phyloP scores from a whole-genome alignment of 2,113 vertebrate species.

The Apistogramma diplotaenia region DNA sequence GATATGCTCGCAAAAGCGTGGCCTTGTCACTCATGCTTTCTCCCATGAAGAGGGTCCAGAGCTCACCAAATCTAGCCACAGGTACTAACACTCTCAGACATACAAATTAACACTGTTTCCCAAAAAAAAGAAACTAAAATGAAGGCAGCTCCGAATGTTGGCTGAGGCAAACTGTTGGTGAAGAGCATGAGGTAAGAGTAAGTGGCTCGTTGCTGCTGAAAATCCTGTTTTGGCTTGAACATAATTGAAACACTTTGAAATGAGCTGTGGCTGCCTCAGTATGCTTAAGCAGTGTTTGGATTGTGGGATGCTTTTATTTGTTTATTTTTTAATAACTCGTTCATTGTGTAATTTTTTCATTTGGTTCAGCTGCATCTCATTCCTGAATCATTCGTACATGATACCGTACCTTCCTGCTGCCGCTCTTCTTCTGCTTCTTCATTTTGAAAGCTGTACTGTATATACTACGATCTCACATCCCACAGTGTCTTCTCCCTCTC shows the following conservation, averaged over 20 bases:
- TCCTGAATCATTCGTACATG: background rate
- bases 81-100: constrained; percentile 82
- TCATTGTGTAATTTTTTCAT: background rate
- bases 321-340: background rate
- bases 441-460: background rate
- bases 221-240: background rate
- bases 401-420: background rate
- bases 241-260: constrained; percentile 26
- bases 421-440: constrained; percentile 13
- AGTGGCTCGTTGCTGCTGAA: constrained; percentile 1
- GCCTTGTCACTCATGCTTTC: constrained; percentile 92
- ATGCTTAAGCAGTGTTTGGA: constrained; percentile 20
- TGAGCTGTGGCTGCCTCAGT: background rate
- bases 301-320: background rate
- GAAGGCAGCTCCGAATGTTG: background rate
- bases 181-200: constrained; percentile 29
- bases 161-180: background rate
- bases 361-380: background rate
- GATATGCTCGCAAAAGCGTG: constrained; percentile 87
- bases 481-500: background rate
- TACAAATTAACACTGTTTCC: constrained; percentile 12
- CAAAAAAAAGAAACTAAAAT: background rate
- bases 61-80: constrained; percentile 94
- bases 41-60: constrained; percentile 98
- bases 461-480: background rate